Base-by-base conservation (phyloP, 2,797 vertebrate species). In the Balearica regulorum region DNA sequence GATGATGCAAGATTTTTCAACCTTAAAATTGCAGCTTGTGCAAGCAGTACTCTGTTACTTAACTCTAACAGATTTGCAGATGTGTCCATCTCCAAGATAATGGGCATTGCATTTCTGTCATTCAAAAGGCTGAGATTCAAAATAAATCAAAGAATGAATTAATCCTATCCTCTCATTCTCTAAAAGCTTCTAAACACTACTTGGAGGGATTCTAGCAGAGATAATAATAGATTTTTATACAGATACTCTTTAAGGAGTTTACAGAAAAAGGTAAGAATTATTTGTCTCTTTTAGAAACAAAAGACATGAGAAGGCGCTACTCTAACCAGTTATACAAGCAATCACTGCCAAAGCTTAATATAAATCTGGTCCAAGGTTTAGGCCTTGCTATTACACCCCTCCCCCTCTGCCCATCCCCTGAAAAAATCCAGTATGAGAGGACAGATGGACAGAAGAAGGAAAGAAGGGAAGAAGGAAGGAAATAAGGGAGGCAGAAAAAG, bases 21-120 rank as follows among this genome's bases (percentile, higher is more conserved):
- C 75, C 89, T 95, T 96, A 92, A 94, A 95, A 73, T 94, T 96
- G 75, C 46, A 94, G 61, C 71, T 96, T 95, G 62, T 85, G 86
- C 76, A 95, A 97, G 85, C 69, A 89, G 60, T 85, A 81, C 29
- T 71, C 61, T 87, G 55, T 87, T 94, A 97, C 64, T 82, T 80
- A 97, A 91, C 58, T 75, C 71, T 66, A 77, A 85, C 33, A 78
- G 53, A 93, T 72, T 83, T 94, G 85, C 96, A 97, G 82, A 94
- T 79, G 87, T 84, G 64, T 76, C 83, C 48, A 77, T 72, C 46
- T 95, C 80, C 62, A 77, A 90, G 89, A 71, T 62, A 87, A 94
- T 75, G 75, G 70, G 44, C 61, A 86, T 91, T 91, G 51, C 57
- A 82, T 81, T 95, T 75, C 49, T 93, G 55, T 61, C 69, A 83